Evolutionary conservation across 1,140 invertebrate genomes (phyloP).

Genomic region (Drosophila funebris): DNA sequence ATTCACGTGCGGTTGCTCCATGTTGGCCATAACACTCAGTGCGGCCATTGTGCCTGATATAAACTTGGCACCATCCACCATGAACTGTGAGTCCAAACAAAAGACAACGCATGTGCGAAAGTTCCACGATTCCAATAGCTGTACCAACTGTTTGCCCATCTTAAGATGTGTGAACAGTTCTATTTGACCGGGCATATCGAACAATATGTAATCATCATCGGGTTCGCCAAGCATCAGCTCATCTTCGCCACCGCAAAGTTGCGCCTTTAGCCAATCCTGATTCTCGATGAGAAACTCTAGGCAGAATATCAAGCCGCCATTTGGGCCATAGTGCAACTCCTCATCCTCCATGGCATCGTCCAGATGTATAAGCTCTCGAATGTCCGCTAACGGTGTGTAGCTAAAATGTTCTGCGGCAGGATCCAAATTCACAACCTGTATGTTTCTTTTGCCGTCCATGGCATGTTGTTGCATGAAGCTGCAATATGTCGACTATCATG

Average conservation of each 20-base stretch:
- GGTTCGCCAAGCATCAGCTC: constrained; percentile 84
- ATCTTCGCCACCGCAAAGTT: constrained; percentile 86
- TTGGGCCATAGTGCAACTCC: constrained; percentile 97
- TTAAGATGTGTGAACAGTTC: constrained; percentile 98
- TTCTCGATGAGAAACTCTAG: constrained; percentile 97
- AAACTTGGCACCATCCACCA: constrained; percentile 98
- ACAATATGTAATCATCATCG: constrained; percentile 97
- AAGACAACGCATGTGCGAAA: constrained; percentile 97
- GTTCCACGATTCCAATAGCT: constrained; percentile 93
- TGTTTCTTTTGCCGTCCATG: constrained; percentile 88
- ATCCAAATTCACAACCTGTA: constrained; percentile 98
- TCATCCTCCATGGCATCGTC: constrained; percentile 99
- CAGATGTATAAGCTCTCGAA: constrained; percentile 96
- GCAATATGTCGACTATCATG: constrained; percentile 96
- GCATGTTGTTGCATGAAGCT: constrained; percentile 94
- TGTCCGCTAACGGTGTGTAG: constrained; percentile 94
- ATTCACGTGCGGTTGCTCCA: constrained; percentile 97
- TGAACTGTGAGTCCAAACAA: constrained; percentile 97
- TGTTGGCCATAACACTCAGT: constrained; percentile 97
- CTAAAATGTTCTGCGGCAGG: constrained; percentile 98
- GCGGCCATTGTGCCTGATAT: constrained; percentile 97
- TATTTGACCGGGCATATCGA: constrained; percentile 99
- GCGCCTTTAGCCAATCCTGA: constrained; percentile 94
- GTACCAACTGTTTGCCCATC: constrained; percentile 93
- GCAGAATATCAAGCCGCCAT: constrained; percentile 98